Evolutionary conservation across 2,113 vertebrate species (phyloP).

Genomic region (Dicerorhinus sumatrensis): DNA sequence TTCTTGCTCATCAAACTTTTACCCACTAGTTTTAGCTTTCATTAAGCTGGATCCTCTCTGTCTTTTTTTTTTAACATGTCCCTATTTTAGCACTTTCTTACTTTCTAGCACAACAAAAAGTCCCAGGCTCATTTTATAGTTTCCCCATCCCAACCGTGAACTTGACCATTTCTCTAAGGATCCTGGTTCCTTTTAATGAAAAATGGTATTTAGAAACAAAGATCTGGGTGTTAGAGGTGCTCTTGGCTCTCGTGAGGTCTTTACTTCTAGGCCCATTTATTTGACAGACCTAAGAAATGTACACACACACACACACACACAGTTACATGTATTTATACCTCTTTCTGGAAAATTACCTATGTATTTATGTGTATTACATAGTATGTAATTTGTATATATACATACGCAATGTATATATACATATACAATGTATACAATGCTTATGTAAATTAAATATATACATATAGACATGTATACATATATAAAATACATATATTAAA

Average conservation of each 20-base stretch:
- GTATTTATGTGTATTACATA: background rate
- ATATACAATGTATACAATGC: too few relatives aligned
- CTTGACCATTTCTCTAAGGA: background rate
- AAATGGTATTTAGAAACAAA: background rate
- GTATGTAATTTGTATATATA: too few relatives aligned
- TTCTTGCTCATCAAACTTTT: constrained; percentile 26
- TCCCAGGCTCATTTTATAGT: background rate
- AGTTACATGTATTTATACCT: background rate
- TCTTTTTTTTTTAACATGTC: background rate
- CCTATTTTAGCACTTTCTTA: background rate
- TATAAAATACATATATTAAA: background rate
- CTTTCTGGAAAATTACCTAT: background rate
- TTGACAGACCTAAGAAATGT: background rate
- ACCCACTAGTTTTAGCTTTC: background rate
- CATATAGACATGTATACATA: background rate
- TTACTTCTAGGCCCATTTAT: background rate
- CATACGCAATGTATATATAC: too few relatives aligned
- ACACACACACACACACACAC: background rate
- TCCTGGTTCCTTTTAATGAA: background rate
- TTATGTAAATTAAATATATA: too few relatives aligned
- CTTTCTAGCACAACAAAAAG: background rate
- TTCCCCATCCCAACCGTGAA: background rate
- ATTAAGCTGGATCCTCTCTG: background rate
- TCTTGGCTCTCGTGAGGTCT: background rate
- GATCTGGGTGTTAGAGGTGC: background rate